Evolutionary conservation across 1,140 invertebrate genomes (phyloP).

Genomic region (Drosophila guanche): DNA sequence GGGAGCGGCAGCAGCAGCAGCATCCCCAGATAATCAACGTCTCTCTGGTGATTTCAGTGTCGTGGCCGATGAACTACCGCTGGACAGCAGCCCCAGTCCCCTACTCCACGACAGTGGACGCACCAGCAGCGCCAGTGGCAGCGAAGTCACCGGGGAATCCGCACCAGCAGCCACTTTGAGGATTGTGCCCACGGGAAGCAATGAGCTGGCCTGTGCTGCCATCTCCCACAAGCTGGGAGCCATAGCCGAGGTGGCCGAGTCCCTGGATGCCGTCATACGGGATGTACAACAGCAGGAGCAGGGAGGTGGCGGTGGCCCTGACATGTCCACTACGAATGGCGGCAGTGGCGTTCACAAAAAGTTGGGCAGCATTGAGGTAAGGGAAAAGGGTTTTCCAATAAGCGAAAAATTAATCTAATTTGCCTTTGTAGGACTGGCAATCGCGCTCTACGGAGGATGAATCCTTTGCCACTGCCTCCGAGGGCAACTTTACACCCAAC

Average conservation of each 20-base stretch:
- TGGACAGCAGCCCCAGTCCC: slow-evolving; percentile 66
- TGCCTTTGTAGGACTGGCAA: slow-evolving; percentile 75
- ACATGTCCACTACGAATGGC: slow-evolving; percentile 3
- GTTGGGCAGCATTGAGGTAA: slow-evolving; percentile 74
- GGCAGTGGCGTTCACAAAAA: slow-evolving; percentile 53
- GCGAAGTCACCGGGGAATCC: slow-evolving; percentile 23
- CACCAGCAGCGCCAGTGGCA: slow-evolving; percentile 58
- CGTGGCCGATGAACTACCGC: slow-evolving; percentile 67
- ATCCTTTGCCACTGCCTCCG: slow-evolving; percentile 88
- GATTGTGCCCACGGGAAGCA: slow-evolving; percentile 82
- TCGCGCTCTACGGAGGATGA: slow-evolving; percentile 84
- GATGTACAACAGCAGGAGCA: slow-evolving; percentile 84
- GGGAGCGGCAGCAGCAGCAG: slow-evolving; percentile 4
- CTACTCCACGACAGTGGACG: slow-evolving; percentile 61
- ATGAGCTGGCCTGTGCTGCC: slow-evolving; percentile 87
- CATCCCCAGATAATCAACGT: slow-evolving; percentile 22
- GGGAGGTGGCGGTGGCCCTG: slow-evolving; percentile 13
- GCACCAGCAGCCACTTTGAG: slow-evolving; percentile 35
- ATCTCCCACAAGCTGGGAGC: slow-evolving; percentile 87
- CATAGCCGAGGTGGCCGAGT: slow-evolving; percentile 87
- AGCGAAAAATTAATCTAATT: neutral
- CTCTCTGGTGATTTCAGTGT: slow-evolving; percentile 68
- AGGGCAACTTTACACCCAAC: slow-evolving; percentile 86
- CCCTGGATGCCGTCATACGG: slow-evolving; percentile 86
- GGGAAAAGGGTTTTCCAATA: neutral